Evolutionary conservation across 2,888 invertebrate genomes (phyloP), one percentile per base, ranked within the genome.

Genomic region (Platycheirus rosarum): DNA sequence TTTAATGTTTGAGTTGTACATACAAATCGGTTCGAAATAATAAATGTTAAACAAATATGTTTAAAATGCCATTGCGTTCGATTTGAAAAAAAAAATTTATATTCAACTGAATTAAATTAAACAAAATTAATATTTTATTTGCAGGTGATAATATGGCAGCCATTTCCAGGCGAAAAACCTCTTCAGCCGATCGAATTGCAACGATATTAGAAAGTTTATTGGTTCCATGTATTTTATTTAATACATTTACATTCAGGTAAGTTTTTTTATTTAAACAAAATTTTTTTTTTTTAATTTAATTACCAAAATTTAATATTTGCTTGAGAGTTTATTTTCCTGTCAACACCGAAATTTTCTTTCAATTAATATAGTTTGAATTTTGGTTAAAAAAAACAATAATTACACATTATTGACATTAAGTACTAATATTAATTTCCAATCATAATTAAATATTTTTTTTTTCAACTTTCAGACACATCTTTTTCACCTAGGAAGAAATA

Each of bases 141-240:
- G 49, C 92, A 96, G 97, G 96, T 89, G 96, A 97, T 92, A 96
- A 96, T 91, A 96, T 96, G 93, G 96, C 97, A 87, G 96, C 97
- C 86, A 96, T 96, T 87, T 93, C 96, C 87, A 94, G 96, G 89
- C 93, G 96, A 90, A 96, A 95, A 91, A 92, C 93, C 84, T 90
- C 91, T 79, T 90, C 91, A 84, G 90, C 90, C 82, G 90, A 89
- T 87, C 89, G 89, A 86, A 88, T 90, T 84, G 88, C 90, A 87
- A 89, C 89, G 86, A 90, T 90, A 88, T 88, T 90, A 85, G 87
- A 87, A 87, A 89, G 88, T 85, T 88, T 90, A 88, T 86, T 90
- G 87, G 89, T 90, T 87, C 89, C 90, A 85, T 90, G 90, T 87
- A 86, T 90, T 84, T 85, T 91, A 86, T 86, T 90, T 84, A 91